Evolutionary conservation across 1,140 invertebrate genomes (phyloP).

Genomic region (Octopus bimaculoides): DNA sequence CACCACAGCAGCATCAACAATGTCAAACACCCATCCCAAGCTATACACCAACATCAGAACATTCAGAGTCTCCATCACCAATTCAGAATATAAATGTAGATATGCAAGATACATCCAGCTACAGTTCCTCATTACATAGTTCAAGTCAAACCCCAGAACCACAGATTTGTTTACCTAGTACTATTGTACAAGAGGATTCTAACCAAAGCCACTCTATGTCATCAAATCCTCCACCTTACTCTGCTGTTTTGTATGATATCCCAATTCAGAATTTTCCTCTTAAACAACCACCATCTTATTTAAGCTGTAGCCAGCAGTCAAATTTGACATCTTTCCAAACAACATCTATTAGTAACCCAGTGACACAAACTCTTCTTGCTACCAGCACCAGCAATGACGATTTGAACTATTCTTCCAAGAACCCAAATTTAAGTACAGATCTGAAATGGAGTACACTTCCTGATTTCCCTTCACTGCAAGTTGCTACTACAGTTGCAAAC

Average conservation of each 20-base stretch:
- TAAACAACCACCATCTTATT: constrained; percentile 56
- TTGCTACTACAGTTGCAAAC: constrained; percentile 20
- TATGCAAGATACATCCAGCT: constrained; percentile 46
- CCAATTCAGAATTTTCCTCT: constrained; percentile 36
- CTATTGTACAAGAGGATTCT: neutral
- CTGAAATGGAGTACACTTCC: constrained; percentile 38
- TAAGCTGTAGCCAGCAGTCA: constrained; percentile 45
- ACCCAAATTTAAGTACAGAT: constrained; percentile 32
- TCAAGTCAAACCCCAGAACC: constrained; percentile 47
- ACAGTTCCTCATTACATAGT: constrained; percentile 31
- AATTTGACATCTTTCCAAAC: constrained; percentile 29
- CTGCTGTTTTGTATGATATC: constrained; percentile 31
- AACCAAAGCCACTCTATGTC: constrained; percentile 25
- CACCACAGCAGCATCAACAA: constrained; percentile 23
- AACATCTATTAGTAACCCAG: constrained; percentile 17
- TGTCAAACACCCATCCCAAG: neutral
- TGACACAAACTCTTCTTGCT: constrained; percentile 31
- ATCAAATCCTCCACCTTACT: constrained; percentile 47
- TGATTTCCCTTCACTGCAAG: constrained; percentile 47
- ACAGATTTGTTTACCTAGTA: constrained; percentile 19
- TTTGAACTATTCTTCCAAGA: constrained; percentile 28
- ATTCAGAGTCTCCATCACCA: constrained; percentile 27
- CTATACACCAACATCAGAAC: constrained; percentile 29
- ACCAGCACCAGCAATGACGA: constrained; percentile 33
- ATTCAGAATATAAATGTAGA: constrained; percentile 26